A percentile compares a stretch with the other conserved stretches of the same genome.
Conservation (phyloP, 2,113 vertebrate species). For the Oreochromis niloticus region DNA sequence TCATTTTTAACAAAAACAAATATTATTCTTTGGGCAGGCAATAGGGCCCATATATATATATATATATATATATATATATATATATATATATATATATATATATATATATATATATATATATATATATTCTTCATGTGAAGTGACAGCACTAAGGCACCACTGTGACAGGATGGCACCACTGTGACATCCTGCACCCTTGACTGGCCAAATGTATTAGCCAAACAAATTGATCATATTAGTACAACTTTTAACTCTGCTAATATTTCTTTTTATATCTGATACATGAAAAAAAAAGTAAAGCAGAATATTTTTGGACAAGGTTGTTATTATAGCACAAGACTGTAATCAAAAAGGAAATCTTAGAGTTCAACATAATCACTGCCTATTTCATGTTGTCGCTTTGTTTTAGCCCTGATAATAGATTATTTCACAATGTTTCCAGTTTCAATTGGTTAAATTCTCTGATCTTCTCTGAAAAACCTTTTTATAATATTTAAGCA, state of each 20-base stretch:
- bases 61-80: too few species aligned
- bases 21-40: not conserved
- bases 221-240: not conserved
- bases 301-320: not conserved
- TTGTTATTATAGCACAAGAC: not conserved
- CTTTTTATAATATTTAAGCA: not conserved
- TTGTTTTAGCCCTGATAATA: not conserved
- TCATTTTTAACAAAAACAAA: not conserved
- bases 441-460: constrained; percentile 1
- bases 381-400: not conserved
- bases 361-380: not conserved
- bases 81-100: too few species aligned
- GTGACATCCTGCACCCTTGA: not conserved
- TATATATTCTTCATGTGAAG: not conserved
- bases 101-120: not conserved
- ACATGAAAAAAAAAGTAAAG: not conserved
- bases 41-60: too few species aligned
- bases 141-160: not conserved
- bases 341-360: not conserved
- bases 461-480: not conserved
- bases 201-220: not conserved
- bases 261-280: not conserved
- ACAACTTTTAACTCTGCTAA: not conserved
- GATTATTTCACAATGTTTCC: not conserved
- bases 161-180: too few species aligned